phyloP scores from a whole-genome alignment of 2,888 invertebrate species.

The Plebejus melissa region DNA sequence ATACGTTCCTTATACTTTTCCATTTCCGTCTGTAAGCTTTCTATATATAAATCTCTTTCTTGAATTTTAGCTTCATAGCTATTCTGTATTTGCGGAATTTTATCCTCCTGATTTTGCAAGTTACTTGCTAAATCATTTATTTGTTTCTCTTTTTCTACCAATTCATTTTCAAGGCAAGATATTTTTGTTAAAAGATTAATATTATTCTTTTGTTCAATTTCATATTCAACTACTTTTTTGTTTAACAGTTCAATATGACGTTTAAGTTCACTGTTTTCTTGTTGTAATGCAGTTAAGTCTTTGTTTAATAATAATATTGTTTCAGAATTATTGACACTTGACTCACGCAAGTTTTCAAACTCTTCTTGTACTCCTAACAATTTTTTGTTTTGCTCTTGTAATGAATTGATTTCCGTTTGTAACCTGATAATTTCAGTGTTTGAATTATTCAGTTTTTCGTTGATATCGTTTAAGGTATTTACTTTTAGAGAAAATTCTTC shows the following conservation, averaged over 20 bases:
- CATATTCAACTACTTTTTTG: conserved; percentile 63
- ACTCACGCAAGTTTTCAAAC: conserved; percentile 30
- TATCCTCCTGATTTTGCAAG: conserved; percentile 56
- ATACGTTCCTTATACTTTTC: conserved; percentile 81
- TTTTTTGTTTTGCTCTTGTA: conserved; percentile 46
- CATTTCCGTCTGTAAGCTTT: conserved; percentile 84
- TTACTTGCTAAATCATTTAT: conserved; percentile 56
- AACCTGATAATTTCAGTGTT: conserved; percentile 62
- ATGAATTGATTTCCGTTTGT: conserved; percentile 48
- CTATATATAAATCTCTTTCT: conserved; percentile 86
- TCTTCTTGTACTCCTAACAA: conserved; percentile 10
- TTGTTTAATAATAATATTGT: conserved; percentile 50
- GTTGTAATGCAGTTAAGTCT: conserved; percentile 48
- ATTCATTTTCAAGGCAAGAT: conserved; percentile 57
- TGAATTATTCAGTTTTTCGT: conserved; percentile 62
- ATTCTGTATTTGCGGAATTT: conserved; percentile 60
- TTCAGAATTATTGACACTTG: conserved; percentile 40
- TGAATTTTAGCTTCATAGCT: conserved; percentile 84
- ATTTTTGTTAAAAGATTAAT: conserved; percentile 61
- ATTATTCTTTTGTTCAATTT: conserved; percentile 66
- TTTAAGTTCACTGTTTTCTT: conserved; percentile 52
- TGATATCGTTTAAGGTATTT: conserved; percentile 56
- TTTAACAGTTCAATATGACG: conserved; percentile 56
- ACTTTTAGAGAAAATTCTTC: conserved; percentile 59
- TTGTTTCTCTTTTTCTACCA: conserved; percentile 58